Conservation (phyloP, 2,888 invertebrate genomes). For the Coelopa pilipes region DNA sequence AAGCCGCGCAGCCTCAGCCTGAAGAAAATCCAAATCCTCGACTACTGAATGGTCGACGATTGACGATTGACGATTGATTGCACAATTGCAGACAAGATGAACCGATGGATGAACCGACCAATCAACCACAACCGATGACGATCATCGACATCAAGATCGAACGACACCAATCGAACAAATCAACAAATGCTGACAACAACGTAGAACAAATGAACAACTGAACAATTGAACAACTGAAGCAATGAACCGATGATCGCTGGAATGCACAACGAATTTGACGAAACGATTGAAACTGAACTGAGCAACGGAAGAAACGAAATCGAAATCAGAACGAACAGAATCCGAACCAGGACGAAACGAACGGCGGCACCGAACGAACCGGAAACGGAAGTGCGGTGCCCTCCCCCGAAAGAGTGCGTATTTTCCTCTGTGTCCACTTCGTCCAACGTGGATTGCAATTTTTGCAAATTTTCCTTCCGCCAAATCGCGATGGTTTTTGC, state of each 20-base stretch:
- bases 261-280: too few relatives aligned
- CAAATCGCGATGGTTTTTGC: too few relatives aligned
- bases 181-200: too few relatives aligned
- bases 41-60: conserved; percentile 52
- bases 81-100: not conserved
- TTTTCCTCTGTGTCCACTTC: not conserved
- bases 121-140: too few relatives aligned
- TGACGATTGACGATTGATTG: not conserved
- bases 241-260: not conserved
- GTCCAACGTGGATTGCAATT: too few relatives aligned
- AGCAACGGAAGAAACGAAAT: too few relatives aligned
- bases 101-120: conserved; percentile 6
- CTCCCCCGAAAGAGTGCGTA: conserved; percentile 17
- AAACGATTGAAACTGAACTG: too few relatives aligned
- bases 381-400: not conserved
- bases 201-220: too few relatives aligned
- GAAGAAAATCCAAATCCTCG: conserved; percentile 65
- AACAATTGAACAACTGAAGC: not conserved
- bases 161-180: too few relatives aligned
- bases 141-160: too few relatives aligned
- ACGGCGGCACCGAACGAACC: not conserved
- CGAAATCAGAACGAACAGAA: too few relatives aligned
- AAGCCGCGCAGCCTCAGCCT: conserved; percentile 65
- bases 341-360: not conserved
- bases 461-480: too few relatives aligned